Conservation (phyloP, 2,797 vertebrate species). For the Rhincodon typus region DNA sequence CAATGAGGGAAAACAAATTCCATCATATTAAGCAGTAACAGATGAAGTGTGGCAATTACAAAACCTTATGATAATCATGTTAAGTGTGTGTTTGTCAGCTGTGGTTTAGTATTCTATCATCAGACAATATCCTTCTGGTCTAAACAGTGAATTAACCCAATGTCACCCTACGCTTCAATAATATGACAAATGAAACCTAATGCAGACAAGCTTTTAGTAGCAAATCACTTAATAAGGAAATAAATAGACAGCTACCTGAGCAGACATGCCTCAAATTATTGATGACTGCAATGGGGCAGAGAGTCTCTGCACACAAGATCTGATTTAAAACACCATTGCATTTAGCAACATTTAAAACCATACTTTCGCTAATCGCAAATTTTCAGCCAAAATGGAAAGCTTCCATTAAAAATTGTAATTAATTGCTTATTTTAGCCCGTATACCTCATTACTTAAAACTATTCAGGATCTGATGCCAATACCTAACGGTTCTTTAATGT, state of each 20-base stretch:
- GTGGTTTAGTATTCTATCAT: slow-evolving; percentile 10
- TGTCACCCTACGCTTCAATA: neutral
- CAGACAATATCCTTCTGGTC: neutral
- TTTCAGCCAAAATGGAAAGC: neutral
- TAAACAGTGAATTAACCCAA: neutral
- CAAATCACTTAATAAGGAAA: slow-evolving; percentile 27
- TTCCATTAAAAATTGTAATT: neutral
- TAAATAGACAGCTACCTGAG: slow-evolving; percentile 14
- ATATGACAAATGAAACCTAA: slow-evolving; percentile 18
- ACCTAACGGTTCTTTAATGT: neutral
- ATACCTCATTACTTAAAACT: neutral
- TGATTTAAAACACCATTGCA: neutral
- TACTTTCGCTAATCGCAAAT: neutral
- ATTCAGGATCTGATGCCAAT: neutral
- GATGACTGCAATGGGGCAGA: neutral
- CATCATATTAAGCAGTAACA: neutral
- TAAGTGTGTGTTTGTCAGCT: slow-evolving; percentile 31
- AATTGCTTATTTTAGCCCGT: neutral
- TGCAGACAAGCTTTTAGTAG: slow-evolving; percentile 22
- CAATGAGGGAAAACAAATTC: neutral
- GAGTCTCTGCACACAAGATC: neutral
- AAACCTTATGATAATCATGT: neutral
- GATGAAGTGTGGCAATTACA: neutral
- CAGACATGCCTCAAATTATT: slow-evolving; percentile 9
- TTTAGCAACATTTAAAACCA: neutral